Conservation (phyloP, 2,797 vertebrate genomes). For the Scolopax bukidnonensis region DNA sequence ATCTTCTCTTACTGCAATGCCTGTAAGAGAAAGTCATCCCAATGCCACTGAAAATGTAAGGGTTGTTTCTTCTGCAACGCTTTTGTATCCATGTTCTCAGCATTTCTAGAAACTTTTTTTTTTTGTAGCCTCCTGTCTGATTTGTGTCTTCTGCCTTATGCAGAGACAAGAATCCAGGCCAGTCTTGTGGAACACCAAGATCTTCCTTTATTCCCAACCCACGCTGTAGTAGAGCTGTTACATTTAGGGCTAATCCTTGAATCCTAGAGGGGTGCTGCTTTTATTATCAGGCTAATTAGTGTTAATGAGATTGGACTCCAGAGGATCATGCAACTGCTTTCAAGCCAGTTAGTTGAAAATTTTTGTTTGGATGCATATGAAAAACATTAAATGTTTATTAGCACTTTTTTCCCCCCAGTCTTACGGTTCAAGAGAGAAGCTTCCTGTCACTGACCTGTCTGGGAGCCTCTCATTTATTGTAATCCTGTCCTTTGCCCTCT, state of each 20-base stretch:
- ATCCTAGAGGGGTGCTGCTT: not conserved
- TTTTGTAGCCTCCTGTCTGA: not conserved
- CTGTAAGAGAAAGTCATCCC: not conserved
- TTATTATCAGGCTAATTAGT: not conserved
- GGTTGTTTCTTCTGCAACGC: not conserved
- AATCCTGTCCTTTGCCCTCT: rapidly evolving
- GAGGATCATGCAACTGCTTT: not conserved
- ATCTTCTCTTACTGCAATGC: not conserved
- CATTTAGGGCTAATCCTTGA: not conserved
- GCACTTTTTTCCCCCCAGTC: not conserved
- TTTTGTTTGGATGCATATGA: not conserved
- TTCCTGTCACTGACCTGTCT: not conserved
- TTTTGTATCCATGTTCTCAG: not conserved
- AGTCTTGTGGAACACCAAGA: not conserved
- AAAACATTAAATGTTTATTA: not conserved
- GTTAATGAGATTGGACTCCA: not conserved
- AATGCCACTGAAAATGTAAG: not conserved
- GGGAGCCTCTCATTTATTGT: not conserved
- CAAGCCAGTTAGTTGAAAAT: not conserved
- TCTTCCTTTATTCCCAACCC: not conserved
- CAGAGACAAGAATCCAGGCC: not conserved
- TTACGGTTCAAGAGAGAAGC: not conserved
- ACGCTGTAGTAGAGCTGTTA: not conserved
- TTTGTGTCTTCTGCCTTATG: not conserved
- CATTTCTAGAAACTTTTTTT: not conserved